phyloP scores from a whole-genome alignment of 2,888 invertebrate species.

The Mystacides longicornis region DNA sequence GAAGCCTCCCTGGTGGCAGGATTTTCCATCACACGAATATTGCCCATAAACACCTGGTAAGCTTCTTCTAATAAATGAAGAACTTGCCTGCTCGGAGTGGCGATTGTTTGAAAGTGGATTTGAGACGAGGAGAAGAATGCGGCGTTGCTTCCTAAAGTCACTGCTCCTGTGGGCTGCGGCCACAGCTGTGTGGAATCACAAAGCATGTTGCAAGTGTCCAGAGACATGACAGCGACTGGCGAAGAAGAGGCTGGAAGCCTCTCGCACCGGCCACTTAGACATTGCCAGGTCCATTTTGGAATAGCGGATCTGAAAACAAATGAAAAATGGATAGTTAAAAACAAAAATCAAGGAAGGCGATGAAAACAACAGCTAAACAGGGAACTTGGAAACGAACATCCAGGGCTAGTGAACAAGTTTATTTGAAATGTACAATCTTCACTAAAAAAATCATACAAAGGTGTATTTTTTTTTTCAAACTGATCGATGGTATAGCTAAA shows the following conservation, averaged over 20 bases:
- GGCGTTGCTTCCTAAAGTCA: constrained; percentile 58
- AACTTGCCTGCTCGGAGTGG: constrained; percentile 38
- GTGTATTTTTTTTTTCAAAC: too few species aligned
- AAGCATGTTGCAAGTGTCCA: constrained; percentile 70
- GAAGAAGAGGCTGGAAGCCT: constrained; percentile 42
- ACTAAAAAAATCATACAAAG: too few species aligned
- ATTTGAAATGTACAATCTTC: too few species aligned
- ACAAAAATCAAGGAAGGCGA: neutral
- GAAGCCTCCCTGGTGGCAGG: constrained; percentile 36
- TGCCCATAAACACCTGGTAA: constrained; percentile 46
- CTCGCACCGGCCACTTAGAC: constrained; percentile 62
- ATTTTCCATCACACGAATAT: constrained; percentile 43
- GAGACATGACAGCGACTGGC: constrained; percentile 44
- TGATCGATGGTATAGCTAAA: neutral
- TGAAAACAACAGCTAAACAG: neutral
- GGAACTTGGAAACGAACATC: neutral
- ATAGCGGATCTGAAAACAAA: constrained; percentile 40
- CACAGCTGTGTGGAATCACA: constrained; percentile 70
- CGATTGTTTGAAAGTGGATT: constrained; percentile 41
- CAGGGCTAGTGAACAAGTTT: neutral
- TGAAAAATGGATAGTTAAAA: neutral
- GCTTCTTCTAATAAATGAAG: constrained; percentile 42
- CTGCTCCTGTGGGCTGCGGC: constrained; percentile 72
- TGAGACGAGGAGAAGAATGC: constrained; percentile 50
- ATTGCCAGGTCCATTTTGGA: constrained; percentile 71